Base-by-base conservation (phyloP, 2,888 invertebrate species). In the Lasioglossum villosulum region DNA sequence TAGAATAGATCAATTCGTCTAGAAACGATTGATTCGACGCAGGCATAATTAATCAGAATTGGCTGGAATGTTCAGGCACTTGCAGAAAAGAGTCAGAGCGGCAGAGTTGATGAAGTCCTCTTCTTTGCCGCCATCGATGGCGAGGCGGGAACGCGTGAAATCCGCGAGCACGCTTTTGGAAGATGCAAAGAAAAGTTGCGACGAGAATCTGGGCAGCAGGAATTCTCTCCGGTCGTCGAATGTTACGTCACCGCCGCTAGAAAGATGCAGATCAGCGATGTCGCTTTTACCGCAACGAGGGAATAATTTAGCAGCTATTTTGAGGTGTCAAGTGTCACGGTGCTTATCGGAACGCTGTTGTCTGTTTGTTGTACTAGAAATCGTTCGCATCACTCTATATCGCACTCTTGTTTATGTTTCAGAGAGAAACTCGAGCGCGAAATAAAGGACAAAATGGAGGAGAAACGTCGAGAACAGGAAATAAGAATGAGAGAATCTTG, bases 111-210 rank as follows among this genome's bases (percentile, higher is more conserved):
- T 97, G 76, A 96, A 96, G 84, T 96, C 96, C 1, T 96, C 97
- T 0, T 96, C 96, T 56, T 95, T 97, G 82, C 97, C 97, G 0
- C 97, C 97, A 0, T 96, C 96, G 1, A 97, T 97, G 97, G 97
- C 97, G 0, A 95, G 96, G 78, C 95, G 97, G 45, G 97, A 97
- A 89, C 93, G 94, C 37, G 86, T 93, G 0, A 93, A 93, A 81
- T 92, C 93, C 30, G 91, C 91, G 8, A 89, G 87, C 75, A 78
- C 87, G 12, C 86, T 89, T 83, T 86, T 88, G 3, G 87, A 90
- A 30, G 88, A 84, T 16, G 63, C 84, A 42, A 48, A 83, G 30
- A 87, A 92, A 70, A 90, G 90, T 77, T 90, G 80, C 16, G 80
- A 83, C 0, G 90, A 86, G 45, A 59, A n/a, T 12, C 14, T 23